phyloP scores from a whole-genome alignment of 2,888 invertebrate species.

The Cotesia congregata region DNA sequence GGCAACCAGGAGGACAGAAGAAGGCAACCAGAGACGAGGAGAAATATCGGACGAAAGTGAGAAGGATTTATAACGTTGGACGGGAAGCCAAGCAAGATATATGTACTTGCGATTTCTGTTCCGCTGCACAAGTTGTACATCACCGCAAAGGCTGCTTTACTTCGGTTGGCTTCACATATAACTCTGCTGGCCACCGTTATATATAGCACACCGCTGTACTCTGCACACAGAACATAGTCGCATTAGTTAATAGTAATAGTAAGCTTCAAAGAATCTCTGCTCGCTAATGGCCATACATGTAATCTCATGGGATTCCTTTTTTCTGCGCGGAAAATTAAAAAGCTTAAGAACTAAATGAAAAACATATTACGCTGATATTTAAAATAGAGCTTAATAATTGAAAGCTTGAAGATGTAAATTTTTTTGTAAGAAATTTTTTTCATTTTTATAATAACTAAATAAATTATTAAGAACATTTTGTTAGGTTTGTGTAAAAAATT shows the following conservation, averaged over 20 bases:
- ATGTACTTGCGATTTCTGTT: slow-evolving; percentile 50
- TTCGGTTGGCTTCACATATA: slow-evolving; percentile 9
- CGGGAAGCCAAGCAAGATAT: slow-evolving; percentile 45
- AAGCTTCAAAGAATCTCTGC: slow-evolving; percentile 46
- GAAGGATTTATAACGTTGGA: slow-evolving; percentile 49
- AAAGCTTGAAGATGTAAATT: not conserved
- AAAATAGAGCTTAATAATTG: not conserved
- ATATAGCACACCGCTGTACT: not conserved
- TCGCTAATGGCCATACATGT: slow-evolving; percentile 3
- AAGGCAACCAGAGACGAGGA: slow-evolving; percentile 39
- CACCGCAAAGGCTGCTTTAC: slow-evolving; percentile 40
- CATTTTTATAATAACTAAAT: too few species aligned
- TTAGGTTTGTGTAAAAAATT: too few species aligned
- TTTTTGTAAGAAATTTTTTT: too few species aligned
- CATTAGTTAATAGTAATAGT: too few species aligned
- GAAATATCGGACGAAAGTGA: slow-evolving; percentile 48
- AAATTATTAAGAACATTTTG: too few species aligned
- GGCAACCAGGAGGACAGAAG: not conserved
- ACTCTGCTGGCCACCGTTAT: slow-evolving; percentile 32
- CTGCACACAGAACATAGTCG: not conserved
- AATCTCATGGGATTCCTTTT: not conserved
- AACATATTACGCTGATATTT: not conserved
- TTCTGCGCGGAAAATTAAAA: not conserved
- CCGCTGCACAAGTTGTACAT: slow-evolving; percentile 47
- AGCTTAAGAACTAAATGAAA: not conserved